Percentiles rank a stretch among this genome's conserved stretches.
These are phyloP conservation scores for Pholis gunnellus DNA, from an alignment of 2,113 vertebrate genomes.

Conservation along the genomic window DNA sequence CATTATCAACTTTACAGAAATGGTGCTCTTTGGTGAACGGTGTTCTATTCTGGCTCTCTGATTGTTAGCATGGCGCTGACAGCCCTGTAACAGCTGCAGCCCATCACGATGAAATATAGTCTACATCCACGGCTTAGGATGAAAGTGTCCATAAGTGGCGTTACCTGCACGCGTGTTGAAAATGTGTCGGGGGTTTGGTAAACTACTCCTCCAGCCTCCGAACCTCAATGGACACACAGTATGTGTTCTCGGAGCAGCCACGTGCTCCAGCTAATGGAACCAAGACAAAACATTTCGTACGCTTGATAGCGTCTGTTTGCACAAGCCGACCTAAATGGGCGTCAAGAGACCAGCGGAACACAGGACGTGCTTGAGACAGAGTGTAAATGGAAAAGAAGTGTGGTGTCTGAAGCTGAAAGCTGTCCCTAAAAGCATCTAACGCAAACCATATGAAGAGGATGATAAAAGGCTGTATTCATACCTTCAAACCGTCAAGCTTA, in stretches of 20 bases:
- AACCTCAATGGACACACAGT: neutral
- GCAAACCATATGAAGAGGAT: slow-evolving; percentile 64
- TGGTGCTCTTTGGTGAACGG: neutral
- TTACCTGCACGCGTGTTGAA: neutral
- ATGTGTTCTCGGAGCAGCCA: slow-evolving; percentile 33
- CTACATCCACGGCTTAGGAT: neutral
- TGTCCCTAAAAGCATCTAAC: slow-evolving; percentile 57
- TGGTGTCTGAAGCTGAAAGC: slow-evolving; percentile 31
- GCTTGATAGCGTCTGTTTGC: slow-evolving; percentile 73
- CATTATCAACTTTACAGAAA: neutral
- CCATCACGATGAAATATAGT: neutral
- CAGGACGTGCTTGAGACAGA: slow-evolving; percentile 51
- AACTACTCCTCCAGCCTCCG: neutral
- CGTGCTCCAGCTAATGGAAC: slow-evolving; percentile 71
- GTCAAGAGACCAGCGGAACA: slow-evolving; percentile 37
- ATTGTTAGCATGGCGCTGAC: neutral
- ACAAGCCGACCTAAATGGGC: slow-evolving; percentile 59
- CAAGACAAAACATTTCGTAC: slow-evolving; percentile 70
- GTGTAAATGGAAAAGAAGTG: slow-evolving; percentile 46
- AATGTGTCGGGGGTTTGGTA: neutral
- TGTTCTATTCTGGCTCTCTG: neutral
- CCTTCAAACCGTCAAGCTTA: slow-evolving; percentile 31
- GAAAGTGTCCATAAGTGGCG: neutral
- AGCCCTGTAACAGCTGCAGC: slow-evolving; percentile 10
- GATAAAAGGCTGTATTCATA: slow-evolving; percentile 49